Base-by-base conservation (phyloP, 2,797 vertebrate species). In the Sebastes miniatus region DNA sequence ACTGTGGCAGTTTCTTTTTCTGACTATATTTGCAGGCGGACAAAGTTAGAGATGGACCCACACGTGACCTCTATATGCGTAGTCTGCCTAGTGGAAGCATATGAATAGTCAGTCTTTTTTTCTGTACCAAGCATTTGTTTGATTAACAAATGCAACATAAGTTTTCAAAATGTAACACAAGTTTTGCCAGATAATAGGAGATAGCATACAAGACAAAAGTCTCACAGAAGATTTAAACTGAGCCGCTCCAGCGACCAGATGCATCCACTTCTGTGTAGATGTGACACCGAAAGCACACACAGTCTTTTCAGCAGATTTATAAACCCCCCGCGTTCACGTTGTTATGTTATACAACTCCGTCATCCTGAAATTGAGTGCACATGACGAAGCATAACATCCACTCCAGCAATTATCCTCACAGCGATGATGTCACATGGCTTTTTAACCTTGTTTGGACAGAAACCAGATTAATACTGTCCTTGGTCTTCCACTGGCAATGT, bases 381-480 rank as follows among this genome's bases (percentile, higher is more conserved):
- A 86, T 84, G 87, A 87, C 84, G 73, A 62, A 80, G 83, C 85
- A 66, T 50, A 79, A 83, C 82, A 83, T 89, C 87, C 88, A 71
- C 52, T 87, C 56, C 25, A 73, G 79, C 84, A 88, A 87, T 90
- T 88, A 88, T 77, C 79, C 56, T 69, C 81, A 65, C 62, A 82
- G 73, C 66, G 36, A 85, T 84, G 84, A 90, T 85, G 87, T 90
- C 89, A 92, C 79, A 76, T 87, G 89, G 39, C 83, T 79, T 88
- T 87, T 81, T 89, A 90, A 93, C 84, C 73, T 88, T 85, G 85
- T 89, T 90, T 89, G 73, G 66, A 86, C 58, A 74, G 79, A 71
- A 91, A 83, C 22, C 76, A 83, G 77, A 85, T 68, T 73, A 72
- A 82, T 85, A 85, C 68, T 73, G 76, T 77, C 83, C 73, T 74